Evolutionary conservation across 2,113 vertebrate species (phyloP), one percentile per base, ranked within the genome.

Genomic region (Tyrannus savana): DNA sequence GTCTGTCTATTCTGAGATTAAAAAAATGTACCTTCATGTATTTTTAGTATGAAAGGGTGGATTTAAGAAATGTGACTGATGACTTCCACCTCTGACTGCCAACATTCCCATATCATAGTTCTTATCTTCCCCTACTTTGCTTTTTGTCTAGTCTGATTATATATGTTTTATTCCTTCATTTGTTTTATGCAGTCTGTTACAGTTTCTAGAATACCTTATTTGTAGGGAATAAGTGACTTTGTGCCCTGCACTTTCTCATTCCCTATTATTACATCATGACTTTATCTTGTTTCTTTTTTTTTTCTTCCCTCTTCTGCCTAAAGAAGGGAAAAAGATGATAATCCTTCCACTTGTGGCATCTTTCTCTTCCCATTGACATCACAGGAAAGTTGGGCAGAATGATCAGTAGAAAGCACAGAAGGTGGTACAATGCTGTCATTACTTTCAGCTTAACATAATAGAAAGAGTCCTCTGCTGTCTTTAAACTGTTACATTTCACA

Each of bases 71-170:
- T 74, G 50, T 92, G 62, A 92, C 60, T 96, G 93, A 95, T 76
- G 90, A 46, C 74, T 96, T 96, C 94, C 66, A 82, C 89, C 91
- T 95, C 93, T 96, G 83, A 93, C 80, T 94, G 60, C 60, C 56
- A 84, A 31, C 39, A 56, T 96, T 96, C 84, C 84, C 69, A 90
- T 87, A 77, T 82, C 93, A 89, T 56, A 87, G 49, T 62, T 95
- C 60, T 95, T 63, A 47, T 84, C 77, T 96, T 89, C 44, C 82
- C 64, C 83, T 94, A 11, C 74, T 19, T 14, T 78, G 31, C 64
- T 82, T 94, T 74, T 91, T 90, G 74, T 87, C 28, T 75, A 27
- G 31, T 85, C 66, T 88, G 63, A 84, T 94, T 92, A 62, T 33
- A 14, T 53, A 42, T 92, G 31, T 79, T 77, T 88, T 88, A 67